phyloP scores from a whole-genome alignment of 1,140 invertebrate species.

The Brachionus angularis region DNA sequence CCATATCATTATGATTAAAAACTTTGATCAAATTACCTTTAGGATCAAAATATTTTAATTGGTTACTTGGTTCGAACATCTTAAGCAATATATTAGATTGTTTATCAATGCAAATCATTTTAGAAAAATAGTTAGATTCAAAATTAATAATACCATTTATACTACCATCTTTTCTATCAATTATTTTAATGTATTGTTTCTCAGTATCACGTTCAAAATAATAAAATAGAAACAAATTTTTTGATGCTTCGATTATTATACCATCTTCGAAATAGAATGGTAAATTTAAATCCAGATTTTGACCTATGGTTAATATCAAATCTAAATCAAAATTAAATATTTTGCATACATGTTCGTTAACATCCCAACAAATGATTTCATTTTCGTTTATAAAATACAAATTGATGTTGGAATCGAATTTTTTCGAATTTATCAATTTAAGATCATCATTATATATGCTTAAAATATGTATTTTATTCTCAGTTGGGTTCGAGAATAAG shows the following conservation, averaged over 20 bases:
- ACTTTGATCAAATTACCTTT: slow-evolving; percentile 17
- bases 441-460: slow-evolving; percentile 24
- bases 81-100: slow-evolving; percentile 35
- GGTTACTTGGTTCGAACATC: neutral
- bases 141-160: slow-evolving; percentile 11
- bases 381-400: neutral
- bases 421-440: neutral
- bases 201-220: slow-evolving; percentile 8
- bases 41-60: slow-evolving; percentile 33
- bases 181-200: slow-evolving; percentile 23
- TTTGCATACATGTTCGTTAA: neutral
- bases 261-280: slow-evolving; percentile 38
- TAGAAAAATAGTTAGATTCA: slow-evolving; percentile 34
- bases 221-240: slow-evolving; percentile 28
- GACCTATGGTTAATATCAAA: neutral
- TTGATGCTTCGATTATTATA: slow-evolving; percentile 4
- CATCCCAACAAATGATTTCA: slow-evolving; percentile 40
- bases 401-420: neutral
- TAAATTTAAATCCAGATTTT: neutral
- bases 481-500: slow-evolving; percentile 16
- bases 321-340: slow-evolving; percentile 15
- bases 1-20: neutral
- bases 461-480: slow-evolving; percentile 17
- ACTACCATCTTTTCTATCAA: slow-evolving; percentile 12
- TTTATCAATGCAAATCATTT: slow-evolving; percentile 33